These are phyloP conservation scores for Chaetodon trifasciatus DNA, from an alignment of 2,797 vertebrate genomes.

Conservation along the genomic window DNA sequence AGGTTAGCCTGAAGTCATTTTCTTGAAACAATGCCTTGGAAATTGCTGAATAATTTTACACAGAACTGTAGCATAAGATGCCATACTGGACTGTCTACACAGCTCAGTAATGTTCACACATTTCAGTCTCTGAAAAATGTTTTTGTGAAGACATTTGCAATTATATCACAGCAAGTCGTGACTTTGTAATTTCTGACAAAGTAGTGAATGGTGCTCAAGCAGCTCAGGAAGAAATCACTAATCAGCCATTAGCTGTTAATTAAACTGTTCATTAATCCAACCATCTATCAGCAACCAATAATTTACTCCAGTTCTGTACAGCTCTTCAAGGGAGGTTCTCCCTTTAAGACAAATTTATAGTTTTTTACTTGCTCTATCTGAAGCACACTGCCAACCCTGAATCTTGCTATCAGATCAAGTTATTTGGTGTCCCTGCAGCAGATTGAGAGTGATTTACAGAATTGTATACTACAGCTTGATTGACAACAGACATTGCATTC, in stretches of 20 bases:
- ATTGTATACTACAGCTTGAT: conserved; percentile 44
- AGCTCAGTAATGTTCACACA: not conserved
- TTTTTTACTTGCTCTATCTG: not conserved
- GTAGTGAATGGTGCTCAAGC: not conserved
- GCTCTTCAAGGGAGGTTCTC: not conserved
- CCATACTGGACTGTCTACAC: not conserved
- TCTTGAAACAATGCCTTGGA: not conserved
- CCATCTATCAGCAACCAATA: not conserved
- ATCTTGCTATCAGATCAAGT: conserved; percentile 25
- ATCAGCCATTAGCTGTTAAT: not conserved
- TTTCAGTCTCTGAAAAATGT: not conserved
- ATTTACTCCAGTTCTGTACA: not conserved
- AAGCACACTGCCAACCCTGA: conserved; percentile 25
- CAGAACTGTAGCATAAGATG: not conserved
- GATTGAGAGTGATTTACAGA: conserved; percentile 41
- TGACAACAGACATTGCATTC: conserved; percentile 49
- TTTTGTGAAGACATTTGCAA: not conserved
- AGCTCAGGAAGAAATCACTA: not conserved
- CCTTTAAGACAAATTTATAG: not conserved
- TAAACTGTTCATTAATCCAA: not conserved
- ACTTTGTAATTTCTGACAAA: conserved; percentile 8
- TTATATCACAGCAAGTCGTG: not conserved
- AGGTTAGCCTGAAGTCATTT: not conserved
- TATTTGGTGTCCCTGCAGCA: conserved; percentile 35
- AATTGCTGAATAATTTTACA: not conserved